Conservation (phyloP, 2,797 vertebrate species). For the Melanotaenia nigrans region DNA sequence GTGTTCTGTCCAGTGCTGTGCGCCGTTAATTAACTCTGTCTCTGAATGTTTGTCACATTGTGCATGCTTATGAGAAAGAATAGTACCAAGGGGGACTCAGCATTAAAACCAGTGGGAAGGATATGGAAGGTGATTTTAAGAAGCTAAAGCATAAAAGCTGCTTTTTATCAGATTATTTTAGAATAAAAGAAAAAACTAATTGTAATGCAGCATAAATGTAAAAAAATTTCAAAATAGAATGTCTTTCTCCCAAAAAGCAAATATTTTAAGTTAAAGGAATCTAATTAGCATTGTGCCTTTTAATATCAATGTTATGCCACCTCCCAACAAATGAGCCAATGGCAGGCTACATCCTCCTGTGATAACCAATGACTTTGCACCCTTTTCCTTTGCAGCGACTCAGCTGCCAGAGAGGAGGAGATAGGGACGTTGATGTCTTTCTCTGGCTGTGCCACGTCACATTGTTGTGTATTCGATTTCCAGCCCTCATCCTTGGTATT, state of each 20-base stretch:
- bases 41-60: slow-evolving; percentile 65
- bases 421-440: slow-evolving; percentile 75
- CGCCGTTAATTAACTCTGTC: slow-evolving; percentile 79
- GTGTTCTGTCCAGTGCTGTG: slow-evolving; percentile 58
- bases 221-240: background rate
- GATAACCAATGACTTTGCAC: slow-evolving; percentile 70
- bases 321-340: slow-evolving; percentile 74
- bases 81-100: slow-evolving; percentile 56
- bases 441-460: slow-evolving; percentile 69
- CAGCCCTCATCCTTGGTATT: slow-evolving; percentile 76
- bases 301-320: slow-evolving; percentile 51
- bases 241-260: slow-evolving; percentile 1
- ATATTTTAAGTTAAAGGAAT: slow-evolving; percentile 20
- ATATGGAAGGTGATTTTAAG: slow-evolving; percentile 35
- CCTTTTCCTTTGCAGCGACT: slow-evolving; percentile 58
- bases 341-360: slow-evolving; percentile 53
- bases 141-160: slow-evolving; percentile 21
- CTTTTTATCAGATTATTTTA: slow-evolving; percentile 21
- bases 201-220: background rate
- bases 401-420: slow-evolving; percentile 64
- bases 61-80: slow-evolving; percentile 68
- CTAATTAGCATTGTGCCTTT: slow-evolving; percentile 29
- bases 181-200: background rate
- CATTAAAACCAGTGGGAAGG: slow-evolving; percentile 51
- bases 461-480: slow-evolving; percentile 77